Evolutionary conservation across 2,888 invertebrate genomes (phyloP).

Genomic region (Dysmachus trigonus): DNA sequence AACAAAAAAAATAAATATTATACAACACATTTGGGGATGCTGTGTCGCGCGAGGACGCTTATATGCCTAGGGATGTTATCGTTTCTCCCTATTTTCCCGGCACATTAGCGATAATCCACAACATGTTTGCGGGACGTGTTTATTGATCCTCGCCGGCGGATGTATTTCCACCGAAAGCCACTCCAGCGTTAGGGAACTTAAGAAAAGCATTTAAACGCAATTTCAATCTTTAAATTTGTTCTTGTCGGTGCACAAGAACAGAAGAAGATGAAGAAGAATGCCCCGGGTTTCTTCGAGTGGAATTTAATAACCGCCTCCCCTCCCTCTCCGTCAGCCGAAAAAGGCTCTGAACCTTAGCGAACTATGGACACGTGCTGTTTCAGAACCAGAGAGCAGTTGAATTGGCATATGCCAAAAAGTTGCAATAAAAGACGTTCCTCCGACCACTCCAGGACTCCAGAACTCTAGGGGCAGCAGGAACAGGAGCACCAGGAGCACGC

Average conservation of each 20-base stretch:
- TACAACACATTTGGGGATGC: background rate
- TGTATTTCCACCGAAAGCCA: constrained; percentile 2
- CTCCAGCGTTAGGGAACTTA: background rate
- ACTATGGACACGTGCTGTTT: constrained; percentile 31
- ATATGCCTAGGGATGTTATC: background rate
- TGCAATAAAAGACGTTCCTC: constrained; percentile 22
- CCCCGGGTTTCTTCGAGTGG: constrained; percentile 2
- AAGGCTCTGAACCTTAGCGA: background rate
- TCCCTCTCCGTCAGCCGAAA: background rate
- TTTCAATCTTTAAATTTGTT: constrained; percentile 6
- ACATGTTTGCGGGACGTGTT: constrained; percentile 40
- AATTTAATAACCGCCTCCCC: constrained; percentile 36
- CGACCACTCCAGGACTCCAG: background rate
- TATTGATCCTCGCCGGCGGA: constrained; percentile 39
- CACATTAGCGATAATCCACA: constrained; percentile 32
- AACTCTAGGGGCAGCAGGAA: background rate
- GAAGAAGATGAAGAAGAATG: background rate
- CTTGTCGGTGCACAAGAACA: background rate
- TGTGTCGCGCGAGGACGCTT: background rate
- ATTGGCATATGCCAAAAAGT: constrained; percentile 40
- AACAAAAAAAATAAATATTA: background rate
- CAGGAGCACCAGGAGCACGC: background rate
- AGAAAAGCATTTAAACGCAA: background rate
- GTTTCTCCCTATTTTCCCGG: constrained; percentile 12
- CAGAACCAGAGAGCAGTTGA: background rate